A percentile compares a stretch with the other conserved stretches of the same genome.
These are phyloP conservation scores for Drosophila suboccidentalis DNA, from an alignment of 2,888 invertebrate species.

Conservation along the genomic window DNA sequence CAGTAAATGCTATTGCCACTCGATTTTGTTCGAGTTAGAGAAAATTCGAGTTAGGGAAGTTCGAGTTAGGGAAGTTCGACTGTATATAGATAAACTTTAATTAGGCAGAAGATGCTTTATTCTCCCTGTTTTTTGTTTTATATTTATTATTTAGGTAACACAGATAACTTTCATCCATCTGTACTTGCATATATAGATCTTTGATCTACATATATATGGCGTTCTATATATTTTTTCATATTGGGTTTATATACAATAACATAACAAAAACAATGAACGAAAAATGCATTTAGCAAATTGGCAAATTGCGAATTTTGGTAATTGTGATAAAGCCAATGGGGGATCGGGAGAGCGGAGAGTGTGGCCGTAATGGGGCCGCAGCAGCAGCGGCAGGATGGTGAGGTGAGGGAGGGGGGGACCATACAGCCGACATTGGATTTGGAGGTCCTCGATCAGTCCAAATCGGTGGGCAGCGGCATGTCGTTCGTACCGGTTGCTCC, in stretches of 20 bases:
- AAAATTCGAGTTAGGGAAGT: too few relatives aligned
- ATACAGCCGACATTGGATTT: constrained; percentile 14
- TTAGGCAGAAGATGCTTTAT: too few relatives aligned
- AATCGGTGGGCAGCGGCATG: constrained; percentile 21
- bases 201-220: constrained; percentile 4
- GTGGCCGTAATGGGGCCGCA: neutral
- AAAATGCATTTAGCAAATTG: constrained; percentile 34
- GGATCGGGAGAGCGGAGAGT: neutral
- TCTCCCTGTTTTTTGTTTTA: too few relatives aligned
- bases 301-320: constrained; percentile 11
- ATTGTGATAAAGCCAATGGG: constrained; percentile 16
- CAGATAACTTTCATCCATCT: too few relatives aligned
- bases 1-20: too few relatives aligned
- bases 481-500: constrained; percentile 21
- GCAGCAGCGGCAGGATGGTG: neutral
- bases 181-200: neutral
- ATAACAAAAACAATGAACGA: constrained; percentile 48
- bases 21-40: too few relatives aligned
- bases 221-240: constrained; percentile 33
- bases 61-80: too few relatives aligned
- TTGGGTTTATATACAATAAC: constrained; percentile 33
- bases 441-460: constrained; percentile 4
- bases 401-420: neutral
- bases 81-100: too few relatives aligned
- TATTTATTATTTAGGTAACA: too few relatives aligned